Evolutionary conservation across 2,888 invertebrate species (phyloP), one percentile per base, ranked within the genome.

Genomic region (Rosalia funebris): DNA sequence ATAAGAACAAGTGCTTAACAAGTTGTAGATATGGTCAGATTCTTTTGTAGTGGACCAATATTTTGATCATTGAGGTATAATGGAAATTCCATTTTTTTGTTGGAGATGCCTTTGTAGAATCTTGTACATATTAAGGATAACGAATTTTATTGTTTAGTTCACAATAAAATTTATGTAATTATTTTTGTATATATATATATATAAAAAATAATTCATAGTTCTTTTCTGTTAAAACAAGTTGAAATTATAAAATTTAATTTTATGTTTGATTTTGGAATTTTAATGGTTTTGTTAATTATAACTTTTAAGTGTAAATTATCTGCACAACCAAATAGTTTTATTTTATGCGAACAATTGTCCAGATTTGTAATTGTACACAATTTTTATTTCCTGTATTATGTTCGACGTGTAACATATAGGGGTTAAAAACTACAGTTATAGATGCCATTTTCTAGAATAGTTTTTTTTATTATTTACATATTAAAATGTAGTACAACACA

Each of bases 31-130:
- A 71, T 70, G 75, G 75, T 75, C 72, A 66, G 60, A 71, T 75
- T 76, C 41, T 53, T 77, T 76, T 73, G 75, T 78, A 76, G 75
- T 67, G 77, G 79, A 79, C 79, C 79, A 79, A 77, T 53, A 53
- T 42, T 53, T 53, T 53, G 52, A 42, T 53, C 42, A 42, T 14
- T 53, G 42, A 53, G 52, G 52, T 53, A 53, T 39, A 60, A 50
- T 25, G 41, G 45, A 56, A 62, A 59, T 62, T 65, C 57, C 59
- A 60, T 48, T 54, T 62, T 59, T 57, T 39, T 36, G 39, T 45
- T 56, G 19, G 39, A 56, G 42, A 52, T 45, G 58, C 56, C 46
- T 53, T 58, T 50, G 57, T 46, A 63, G 55, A 48, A 48, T 11
- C 48, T 41, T 59, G 59, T 56, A 56, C 41, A 56, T 56, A 46